A percentile compares a stretch with the other conserved stretches of the same genome.
Conservation (phyloP, 2,797 vertebrate species). For the Eulemur albifrons region DNA sequence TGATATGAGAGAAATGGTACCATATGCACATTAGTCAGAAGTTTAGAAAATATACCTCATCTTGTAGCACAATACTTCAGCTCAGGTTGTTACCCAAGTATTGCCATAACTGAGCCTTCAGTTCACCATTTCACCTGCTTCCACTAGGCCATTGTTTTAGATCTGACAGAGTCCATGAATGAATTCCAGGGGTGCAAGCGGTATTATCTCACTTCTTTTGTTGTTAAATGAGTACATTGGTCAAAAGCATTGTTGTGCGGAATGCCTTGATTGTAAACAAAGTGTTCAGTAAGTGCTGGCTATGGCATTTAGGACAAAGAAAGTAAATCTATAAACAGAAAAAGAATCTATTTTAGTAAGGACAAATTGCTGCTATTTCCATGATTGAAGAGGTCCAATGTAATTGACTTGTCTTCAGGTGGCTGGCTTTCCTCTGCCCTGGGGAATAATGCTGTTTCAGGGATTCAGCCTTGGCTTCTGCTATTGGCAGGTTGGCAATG, state of each 20-base stretch:
- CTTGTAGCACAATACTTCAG: not conserved
- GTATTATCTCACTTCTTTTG: not conserved
- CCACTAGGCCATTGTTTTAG: not conserved
- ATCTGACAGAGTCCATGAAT: not conserved
- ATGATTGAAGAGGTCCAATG: not conserved
- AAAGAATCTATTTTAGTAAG: not conserved
- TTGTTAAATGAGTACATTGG: not conserved
- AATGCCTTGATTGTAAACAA: not conserved
- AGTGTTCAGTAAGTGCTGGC: not conserved
- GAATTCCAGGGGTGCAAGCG: not conserved
- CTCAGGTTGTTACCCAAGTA: not conserved
- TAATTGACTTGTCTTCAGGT: not conserved
- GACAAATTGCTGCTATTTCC: not conserved
- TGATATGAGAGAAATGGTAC: not conserved
- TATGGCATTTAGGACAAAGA: not conserved
- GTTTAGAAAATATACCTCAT: not conserved
- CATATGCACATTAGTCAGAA: not conserved
- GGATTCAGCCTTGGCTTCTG: not conserved
- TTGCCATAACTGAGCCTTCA: not conserved
- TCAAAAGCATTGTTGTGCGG: not conserved
- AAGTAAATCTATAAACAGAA: not conserved
- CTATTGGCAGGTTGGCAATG: not conserved
- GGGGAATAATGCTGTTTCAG: not conserved
- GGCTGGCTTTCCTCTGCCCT: not conserved
- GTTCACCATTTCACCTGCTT: not conserved